Percentiles rank a stretch among this genome's conserved stretches.
Conservation (phyloP, 2,113 vertebrate genomes). For the Donacobius atricapilla region DNA sequence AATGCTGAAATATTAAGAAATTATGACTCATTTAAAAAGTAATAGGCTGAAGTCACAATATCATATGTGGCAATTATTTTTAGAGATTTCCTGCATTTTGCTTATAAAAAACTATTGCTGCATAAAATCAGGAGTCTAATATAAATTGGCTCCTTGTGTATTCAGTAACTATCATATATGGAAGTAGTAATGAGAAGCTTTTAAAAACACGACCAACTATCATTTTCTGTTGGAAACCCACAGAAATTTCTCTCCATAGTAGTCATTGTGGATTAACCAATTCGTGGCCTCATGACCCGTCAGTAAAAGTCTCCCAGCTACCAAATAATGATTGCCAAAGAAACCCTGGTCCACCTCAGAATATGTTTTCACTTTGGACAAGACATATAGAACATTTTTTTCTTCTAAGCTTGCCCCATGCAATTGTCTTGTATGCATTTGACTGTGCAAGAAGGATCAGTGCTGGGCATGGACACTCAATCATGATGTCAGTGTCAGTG, state of each 20-base stretch:
- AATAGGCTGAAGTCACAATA: not conserved
- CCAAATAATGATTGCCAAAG: not conserved
- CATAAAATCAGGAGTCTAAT: not conserved
- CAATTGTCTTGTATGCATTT: not conserved
- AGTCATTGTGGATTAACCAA: not conserved
- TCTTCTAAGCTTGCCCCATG: not conserved
- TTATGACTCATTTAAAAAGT: not conserved
- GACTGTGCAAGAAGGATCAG: not conserved
- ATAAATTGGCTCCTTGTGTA: not conserved
- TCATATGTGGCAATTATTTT: not conserved
- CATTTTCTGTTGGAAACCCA: not conserved
- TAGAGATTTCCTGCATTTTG: not conserved
- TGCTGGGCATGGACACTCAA: not conserved
- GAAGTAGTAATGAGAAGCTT: not conserved
- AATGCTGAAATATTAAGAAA: not conserved
- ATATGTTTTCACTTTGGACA: fast-evolving
- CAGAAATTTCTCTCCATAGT: not conserved
- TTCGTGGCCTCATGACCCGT: not conserved
- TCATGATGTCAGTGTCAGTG: not conserved
- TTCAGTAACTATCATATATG: not conserved
- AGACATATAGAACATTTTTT: not conserved
- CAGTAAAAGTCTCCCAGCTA: not conserved
- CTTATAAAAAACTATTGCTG: not conserved
- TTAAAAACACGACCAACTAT: not conserved
- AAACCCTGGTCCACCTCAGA: not conserved